phyloP scores from a whole-genome alignment of 2,113 vertebrate species.

The Coracopsis vasa region DNA sequence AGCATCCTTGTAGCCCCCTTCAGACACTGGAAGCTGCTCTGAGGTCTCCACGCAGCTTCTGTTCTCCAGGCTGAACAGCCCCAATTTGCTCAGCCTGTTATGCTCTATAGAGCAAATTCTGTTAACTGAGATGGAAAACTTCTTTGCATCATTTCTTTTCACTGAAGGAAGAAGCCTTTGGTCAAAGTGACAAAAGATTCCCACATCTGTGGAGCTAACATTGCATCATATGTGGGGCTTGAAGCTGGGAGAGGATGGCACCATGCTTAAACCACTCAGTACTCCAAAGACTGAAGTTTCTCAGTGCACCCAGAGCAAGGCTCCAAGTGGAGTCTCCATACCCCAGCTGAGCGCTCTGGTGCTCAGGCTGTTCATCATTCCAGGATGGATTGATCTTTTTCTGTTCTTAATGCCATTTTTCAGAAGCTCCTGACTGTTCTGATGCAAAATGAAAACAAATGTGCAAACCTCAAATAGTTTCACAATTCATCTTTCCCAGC shows the following conservation, averaged over 20 bases:
- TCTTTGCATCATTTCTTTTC: not conserved
- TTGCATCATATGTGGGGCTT: not conserved
- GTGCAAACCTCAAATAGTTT: not conserved
- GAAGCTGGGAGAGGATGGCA: not conserved
- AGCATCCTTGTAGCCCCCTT: not conserved
- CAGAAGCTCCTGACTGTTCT: not conserved
- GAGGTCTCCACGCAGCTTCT: not conserved
- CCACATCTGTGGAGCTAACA: not conserved
- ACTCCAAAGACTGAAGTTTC: not conserved
- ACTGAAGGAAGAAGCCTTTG: not conserved
- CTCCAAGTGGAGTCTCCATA: accelerated
- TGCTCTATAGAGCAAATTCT: not conserved
- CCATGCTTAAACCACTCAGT: accelerated
- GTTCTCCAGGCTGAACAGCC: not conserved
- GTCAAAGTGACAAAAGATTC: not conserved
- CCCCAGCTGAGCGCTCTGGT: accelerated
- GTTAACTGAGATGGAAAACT: not conserved
- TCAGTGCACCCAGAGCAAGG: not conserved
- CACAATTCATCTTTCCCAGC: not conserved
- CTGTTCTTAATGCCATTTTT: not conserved
- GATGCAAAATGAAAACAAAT: conserved; percentile 23
- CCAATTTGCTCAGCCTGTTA: not conserved
- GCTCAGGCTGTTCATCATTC: not conserved
- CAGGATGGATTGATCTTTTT: not conserved
- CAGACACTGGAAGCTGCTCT: not conserved